These are phyloP conservation scores for Protonemura montana DNA, from an alignment of 2,888 invertebrate genomes.

Conservation along the genomic window DNA sequence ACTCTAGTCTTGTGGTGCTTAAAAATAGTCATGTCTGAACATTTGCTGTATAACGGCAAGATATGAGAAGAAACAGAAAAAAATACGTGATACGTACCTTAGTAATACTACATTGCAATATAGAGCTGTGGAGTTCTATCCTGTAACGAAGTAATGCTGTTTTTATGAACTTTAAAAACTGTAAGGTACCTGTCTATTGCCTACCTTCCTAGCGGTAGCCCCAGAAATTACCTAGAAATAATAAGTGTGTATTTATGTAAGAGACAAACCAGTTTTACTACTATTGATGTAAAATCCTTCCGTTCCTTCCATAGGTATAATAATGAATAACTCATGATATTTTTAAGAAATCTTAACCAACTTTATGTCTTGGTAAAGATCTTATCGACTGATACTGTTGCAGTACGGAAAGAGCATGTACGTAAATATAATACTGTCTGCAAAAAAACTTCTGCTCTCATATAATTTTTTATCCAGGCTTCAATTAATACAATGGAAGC, in stretches of 20 bases:
- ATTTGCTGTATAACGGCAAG: not conserved
- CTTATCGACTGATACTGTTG: not conserved
- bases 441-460: not conserved
- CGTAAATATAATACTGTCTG: not conserved
- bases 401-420: not conserved
- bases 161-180: not conserved
- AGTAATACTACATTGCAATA: not conserved
- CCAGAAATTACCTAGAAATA: not conserved
- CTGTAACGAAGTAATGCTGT: too few species aligned
- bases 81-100: not conserved
- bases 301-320: slow-evolving; percentile 7
- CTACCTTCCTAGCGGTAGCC: not conserved
- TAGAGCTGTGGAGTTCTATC: too few species aligned
- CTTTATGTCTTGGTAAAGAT: not conserved
- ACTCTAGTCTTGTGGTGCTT: slow-evolving; percentile 12
- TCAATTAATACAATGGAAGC: not conserved
- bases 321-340: not conserved
- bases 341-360: not conserved
- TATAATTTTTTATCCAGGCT: not conserved
- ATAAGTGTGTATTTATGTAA: not conserved
- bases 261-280: not conserved
- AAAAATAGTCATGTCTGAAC: not conserved
- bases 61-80: not conserved
- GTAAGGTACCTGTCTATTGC: not conserved
- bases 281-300: not conserved